phyloP scores from a whole-genome alignment of 2,888 invertebrate genomes.

The Zootermopsis nevadensis region DNA sequence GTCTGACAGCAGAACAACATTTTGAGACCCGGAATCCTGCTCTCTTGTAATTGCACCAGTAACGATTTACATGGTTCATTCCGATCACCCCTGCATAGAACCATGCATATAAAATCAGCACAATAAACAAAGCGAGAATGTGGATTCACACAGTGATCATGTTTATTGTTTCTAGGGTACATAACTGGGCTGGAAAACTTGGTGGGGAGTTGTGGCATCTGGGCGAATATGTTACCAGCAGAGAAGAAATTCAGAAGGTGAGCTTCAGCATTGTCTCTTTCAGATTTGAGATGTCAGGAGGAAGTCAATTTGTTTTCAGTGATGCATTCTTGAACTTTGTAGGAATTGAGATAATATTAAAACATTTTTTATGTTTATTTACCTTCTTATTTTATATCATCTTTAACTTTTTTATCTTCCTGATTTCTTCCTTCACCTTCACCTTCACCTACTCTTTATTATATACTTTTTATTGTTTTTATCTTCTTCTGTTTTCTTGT shows the following conservation, averaged over 20 bases:
- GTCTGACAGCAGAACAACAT: too few relatives aligned
- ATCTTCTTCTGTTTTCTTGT: too few relatives aligned
- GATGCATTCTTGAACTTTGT: neutral
- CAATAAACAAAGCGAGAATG: too few relatives aligned
- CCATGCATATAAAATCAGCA: too few relatives aligned
- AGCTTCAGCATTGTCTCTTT: neutral
- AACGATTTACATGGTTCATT: neutral
- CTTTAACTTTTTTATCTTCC: too few relatives aligned
- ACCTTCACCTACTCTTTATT: too few relatives aligned
- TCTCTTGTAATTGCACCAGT: too few relatives aligned
- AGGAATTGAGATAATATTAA: too few relatives aligned
- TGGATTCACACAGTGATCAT: neutral
- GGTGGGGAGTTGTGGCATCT: conserved; percentile 51
- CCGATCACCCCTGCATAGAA: neutral
- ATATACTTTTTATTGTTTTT: too few relatives aligned
- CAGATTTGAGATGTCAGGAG: neutral
- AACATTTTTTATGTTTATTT: too few relatives aligned
- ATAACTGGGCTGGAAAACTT: conserved; percentile 50
- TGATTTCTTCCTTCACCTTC: too few relatives aligned
- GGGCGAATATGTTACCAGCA: conserved; percentile 47
- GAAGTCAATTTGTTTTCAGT: neutral
- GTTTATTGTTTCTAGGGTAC: conserved; percentile 40
- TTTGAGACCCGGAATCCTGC: neutral
- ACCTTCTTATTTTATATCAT: too few relatives aligned
- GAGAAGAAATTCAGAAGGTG: conserved; percentile 50